Evolutionary conservation across 1,140 invertebrate species (phyloP).

Genomic region (Apocrypta bakeri): DNA sequence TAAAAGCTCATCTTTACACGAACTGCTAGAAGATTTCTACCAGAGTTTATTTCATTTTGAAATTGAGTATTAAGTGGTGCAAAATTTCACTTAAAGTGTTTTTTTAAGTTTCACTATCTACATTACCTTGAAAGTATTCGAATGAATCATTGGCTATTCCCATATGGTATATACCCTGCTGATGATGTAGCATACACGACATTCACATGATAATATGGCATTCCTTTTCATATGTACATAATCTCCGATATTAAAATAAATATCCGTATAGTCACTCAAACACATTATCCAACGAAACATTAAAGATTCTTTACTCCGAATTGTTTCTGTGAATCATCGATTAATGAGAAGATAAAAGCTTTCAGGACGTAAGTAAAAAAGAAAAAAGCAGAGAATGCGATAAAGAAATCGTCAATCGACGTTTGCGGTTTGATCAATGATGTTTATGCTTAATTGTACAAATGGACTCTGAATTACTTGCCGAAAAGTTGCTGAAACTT

Average conservation of each 20-base stretch:
- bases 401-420: neutral
- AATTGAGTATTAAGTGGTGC: too few species aligned
- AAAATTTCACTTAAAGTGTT: too few species aligned
- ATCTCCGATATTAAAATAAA: neutral
- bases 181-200: neutral
- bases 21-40: too few species aligned
- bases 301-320: neutral
- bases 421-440: neutral
- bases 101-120: too few species aligned
- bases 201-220: neutral
- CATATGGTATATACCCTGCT: neutral
- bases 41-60: too few species aligned
- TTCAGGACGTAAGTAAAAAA: neutral
- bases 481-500: conserved; percentile 8
- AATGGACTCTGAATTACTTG: conserved; percentile 34
- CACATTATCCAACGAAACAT: neutral
- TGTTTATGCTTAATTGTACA: conserved; percentile 7
- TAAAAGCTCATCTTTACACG: too few species aligned
- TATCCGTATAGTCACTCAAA: neutral
- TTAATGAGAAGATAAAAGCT: neutral
- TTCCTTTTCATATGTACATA: neutral
- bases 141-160: neutral
- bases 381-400: neutral
- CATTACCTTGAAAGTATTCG: neutral
- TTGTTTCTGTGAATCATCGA: neutral